Evolutionary conservation across 2,888 invertebrate species (phyloP).

Genomic region (Drosophila birchii): DNA sequence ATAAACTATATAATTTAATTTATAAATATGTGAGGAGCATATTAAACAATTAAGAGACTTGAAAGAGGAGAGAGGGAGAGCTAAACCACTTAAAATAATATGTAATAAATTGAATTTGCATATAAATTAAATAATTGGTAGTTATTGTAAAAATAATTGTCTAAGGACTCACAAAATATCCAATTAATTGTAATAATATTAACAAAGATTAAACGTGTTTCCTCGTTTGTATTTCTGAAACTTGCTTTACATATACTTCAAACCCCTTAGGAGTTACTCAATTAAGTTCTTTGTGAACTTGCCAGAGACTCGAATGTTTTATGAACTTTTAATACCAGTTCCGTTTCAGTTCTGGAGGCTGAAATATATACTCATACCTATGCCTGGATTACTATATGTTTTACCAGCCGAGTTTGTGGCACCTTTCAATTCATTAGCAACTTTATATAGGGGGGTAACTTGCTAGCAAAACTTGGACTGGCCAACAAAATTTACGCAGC

Average conservation of each 20-base stretch:
- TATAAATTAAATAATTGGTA: neutral
- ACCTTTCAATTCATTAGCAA: conserved; percentile 79
- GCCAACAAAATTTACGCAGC: conserved; percentile 49
- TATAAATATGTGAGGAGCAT: conserved; percentile 4
- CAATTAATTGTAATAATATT: neutral
- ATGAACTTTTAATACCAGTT: conserved; percentile 39
- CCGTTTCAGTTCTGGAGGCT: conserved; percentile 9
- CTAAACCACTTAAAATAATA: neutral
- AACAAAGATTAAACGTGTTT: too few relatives aligned
- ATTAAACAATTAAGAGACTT: conserved; percentile 31
- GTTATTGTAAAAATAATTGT: neutral
- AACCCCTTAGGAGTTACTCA: neutral
- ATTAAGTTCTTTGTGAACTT: conserved; percentile 33
- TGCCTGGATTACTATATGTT: conserved; percentile 20
- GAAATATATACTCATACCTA: neutral
- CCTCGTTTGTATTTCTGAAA: neutral
- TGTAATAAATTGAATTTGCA: neutral
- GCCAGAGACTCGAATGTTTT: conserved; percentile 3
- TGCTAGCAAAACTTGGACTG: conserved; percentile 44
- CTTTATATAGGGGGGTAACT: conserved; percentile 52
- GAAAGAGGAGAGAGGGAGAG: neutral
- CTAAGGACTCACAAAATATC: neutral
- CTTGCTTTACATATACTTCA: neutral
- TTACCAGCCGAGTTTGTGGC: conserved; percentile 26
- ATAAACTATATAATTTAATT: conserved; percentile 25